Percentiles rank a stretch among this genome's conserved stretches.
phyloP scores from a whole-genome alignment of 2,797 vertebrate genomes.

The Crenichthys baileyi region DNA sequence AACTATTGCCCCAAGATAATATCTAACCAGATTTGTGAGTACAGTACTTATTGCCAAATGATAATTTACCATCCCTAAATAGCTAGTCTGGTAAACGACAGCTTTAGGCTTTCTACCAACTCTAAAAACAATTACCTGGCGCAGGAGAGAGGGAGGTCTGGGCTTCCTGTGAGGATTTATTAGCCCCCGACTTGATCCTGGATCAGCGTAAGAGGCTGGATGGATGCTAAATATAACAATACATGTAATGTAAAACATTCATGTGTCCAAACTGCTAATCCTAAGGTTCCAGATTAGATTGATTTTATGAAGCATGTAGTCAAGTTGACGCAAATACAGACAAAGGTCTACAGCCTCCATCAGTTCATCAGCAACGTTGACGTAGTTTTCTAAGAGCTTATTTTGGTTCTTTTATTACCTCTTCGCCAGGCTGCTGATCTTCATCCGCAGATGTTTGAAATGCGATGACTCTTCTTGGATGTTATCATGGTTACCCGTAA shows the following conservation, averaged over 20 bases:
- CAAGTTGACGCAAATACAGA: background rate
- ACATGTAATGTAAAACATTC: background rate
- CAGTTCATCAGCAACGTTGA: background rate
- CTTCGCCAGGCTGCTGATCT: conserved; percentile 2
- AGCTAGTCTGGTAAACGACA: too few relatives aligned
- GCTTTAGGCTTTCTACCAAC: too few relatives aligned
- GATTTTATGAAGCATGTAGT: background rate
- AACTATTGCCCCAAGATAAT: too few relatives aligned
- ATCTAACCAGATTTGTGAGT: background rate
- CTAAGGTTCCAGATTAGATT: too few relatives aligned
- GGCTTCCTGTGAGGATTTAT: too few relatives aligned
- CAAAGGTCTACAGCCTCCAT: background rate
- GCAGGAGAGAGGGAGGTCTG: too few relatives aligned
- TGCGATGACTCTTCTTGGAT: conserved; percentile 31
- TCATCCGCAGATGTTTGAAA: background rate
- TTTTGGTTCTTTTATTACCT: background rate
- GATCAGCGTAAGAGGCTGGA: background rate
- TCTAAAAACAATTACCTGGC: too few relatives aligned
- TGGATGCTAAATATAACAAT: background rate
- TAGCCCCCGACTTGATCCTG: background rate
- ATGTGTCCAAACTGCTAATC: background rate
- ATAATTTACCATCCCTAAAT: too few relatives aligned
- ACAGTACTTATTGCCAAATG: too few relatives aligned
- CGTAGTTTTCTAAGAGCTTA: background rate
- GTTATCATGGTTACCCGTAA: conserved; percentile 1